Base-by-base conservation (phyloP, 2,888 invertebrate genomes). In the Drosophila cracens region DNA sequence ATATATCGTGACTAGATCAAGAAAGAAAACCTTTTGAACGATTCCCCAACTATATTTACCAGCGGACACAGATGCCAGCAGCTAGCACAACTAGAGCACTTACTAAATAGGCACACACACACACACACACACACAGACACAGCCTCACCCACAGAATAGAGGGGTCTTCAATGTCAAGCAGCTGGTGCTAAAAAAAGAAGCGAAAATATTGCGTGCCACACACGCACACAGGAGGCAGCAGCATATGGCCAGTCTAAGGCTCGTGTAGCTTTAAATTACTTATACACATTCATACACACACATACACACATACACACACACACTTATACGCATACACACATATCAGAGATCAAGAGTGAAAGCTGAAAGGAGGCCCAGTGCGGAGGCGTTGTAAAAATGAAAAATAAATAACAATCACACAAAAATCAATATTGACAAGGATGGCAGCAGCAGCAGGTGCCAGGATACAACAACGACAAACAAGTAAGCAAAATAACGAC, bases 361-460 rank as follows among this genome's bases (percentile, higher is more conserved):
- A 69, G 27, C 46, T 53, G 27, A 57, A 49, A 43, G 59, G 10
- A 70, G 67, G 59, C 36, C 29, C 29, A 56, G 38, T 18, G 13
- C 4, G 64, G 81, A 68, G 62, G 65, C 59, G 33, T 51, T 74
- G 72, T 64, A 74, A 75, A 75, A 82, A 86, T 86, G 74, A 87
- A 86, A 86, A 87, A 89, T 86, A 86, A 86, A 86, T 87, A 86
- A 88, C 87, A 86, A 86, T 89, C 87, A 87, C 68, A 79, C 72
- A 64, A 85, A 85, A 85, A 89, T 85, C 85, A 85, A 85, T 85
- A 85, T 85, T 85, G 87, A 88, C 83, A 77, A 75, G 56, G 58
- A 63, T 53, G 58, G 33, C 57, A 56, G 49, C 53, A 54, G 46
- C 53, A 53, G 66, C 13, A 46, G 68, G 68, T 53, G 61, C 51